Evolutionary conservation across 2,888 invertebrate species (phyloP).

Genomic region (Drosophila borealis): DNA sequence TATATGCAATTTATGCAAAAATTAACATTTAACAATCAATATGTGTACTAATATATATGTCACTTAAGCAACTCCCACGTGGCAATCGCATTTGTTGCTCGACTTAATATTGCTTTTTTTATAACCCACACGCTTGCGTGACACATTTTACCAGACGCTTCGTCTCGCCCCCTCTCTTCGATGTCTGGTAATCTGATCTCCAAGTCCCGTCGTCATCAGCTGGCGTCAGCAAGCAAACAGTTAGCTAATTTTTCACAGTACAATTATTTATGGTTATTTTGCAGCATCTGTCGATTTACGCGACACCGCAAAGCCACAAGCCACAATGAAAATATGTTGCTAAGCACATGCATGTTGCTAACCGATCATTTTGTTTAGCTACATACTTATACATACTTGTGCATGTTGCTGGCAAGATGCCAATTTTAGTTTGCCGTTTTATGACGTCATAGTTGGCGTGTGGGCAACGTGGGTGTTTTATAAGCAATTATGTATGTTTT

Average conservation of each 20-base stretch:
- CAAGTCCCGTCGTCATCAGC: constrained; percentile 17
- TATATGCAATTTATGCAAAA: neutral
- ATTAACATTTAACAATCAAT: neutral
- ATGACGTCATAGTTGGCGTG: constrained; percentile 51
- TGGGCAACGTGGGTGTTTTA: constrained; percentile 42
- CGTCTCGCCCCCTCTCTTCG: constrained; percentile 4
- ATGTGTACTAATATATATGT: neutral
- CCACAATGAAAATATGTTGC: constrained; percentile 19
- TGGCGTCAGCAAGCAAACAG: constrained; percentile 12
- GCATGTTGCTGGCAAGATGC: constrained; percentile 40
- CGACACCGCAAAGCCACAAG: constrained; percentile 11
- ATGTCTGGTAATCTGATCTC: constrained; percentile 34
- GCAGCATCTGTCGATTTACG: constrained; percentile 29
- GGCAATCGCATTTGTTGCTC: constrained; percentile 11
- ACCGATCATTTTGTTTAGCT: constrained; percentile 26
- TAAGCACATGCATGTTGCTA: constrained; percentile 19
- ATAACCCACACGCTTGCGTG: constrained; percentile 16
- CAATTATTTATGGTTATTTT: constrained; percentile 21
- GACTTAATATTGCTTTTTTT: constrained; percentile 5
- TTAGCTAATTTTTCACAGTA: constrained; percentile 20
- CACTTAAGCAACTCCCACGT: constrained; percentile 10
- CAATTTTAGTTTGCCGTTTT: constrained; percentile 35
- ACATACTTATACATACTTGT: constrained; percentile 6
- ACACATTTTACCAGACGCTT: constrained; percentile 6
- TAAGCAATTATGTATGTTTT: constrained; percentile 32